Evolutionary conservation across 2,888 invertebrate species (phyloP).

Genomic region (Axea sp.): DNA sequence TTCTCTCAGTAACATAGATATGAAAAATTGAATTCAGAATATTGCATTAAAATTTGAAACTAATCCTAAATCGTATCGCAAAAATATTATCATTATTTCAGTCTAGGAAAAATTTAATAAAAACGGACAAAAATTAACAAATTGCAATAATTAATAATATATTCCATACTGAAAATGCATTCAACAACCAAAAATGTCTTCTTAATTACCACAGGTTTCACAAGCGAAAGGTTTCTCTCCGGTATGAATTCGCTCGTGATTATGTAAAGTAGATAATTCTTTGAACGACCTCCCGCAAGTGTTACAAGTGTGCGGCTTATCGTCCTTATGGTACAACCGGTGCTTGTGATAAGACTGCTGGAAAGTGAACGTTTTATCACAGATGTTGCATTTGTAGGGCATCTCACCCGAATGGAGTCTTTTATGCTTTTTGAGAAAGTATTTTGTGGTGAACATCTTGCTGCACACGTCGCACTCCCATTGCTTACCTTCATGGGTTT

Average conservation of each 20-base stretch:
- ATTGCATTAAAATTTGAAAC: no score
- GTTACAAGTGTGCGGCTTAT: slow-evolving; percentile 84
- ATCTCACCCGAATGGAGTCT: slow-evolving; percentile 92
- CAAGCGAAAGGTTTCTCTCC: slow-evolving; percentile 93
- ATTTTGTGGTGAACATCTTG: slow-evolving; percentile 93
- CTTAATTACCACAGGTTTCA: slow-evolving; percentile 88
- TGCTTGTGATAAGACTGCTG: slow-evolving; percentile 95
- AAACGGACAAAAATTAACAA: no score
- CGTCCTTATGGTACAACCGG: slow-evolving; percentile 91
- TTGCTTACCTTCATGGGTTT: slow-evolving; percentile 85
- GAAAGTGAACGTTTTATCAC: slow-evolving; percentile 92
- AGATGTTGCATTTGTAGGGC: slow-evolving; percentile 90
- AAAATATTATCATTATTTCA: no score
- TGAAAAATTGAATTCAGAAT: no score
- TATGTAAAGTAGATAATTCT: slow-evolving; percentile 91
- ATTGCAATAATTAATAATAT: no score
- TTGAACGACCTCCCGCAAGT: slow-evolving; percentile 91
- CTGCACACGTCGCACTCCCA: slow-evolving; percentile 93
- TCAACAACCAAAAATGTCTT: no score
- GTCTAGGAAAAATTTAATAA: no score
- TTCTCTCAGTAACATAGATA: no score
- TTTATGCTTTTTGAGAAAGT: slow-evolving; percentile 93
- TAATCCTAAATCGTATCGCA: no score
- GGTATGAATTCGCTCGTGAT: slow-evolving; percentile 90
- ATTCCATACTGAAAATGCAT: no score